Percentiles rank a stretch among this genome's conserved stretches.
Conservation (phyloP, 1,140 invertebrate species). For the Harpegnathos saltator region DNA sequence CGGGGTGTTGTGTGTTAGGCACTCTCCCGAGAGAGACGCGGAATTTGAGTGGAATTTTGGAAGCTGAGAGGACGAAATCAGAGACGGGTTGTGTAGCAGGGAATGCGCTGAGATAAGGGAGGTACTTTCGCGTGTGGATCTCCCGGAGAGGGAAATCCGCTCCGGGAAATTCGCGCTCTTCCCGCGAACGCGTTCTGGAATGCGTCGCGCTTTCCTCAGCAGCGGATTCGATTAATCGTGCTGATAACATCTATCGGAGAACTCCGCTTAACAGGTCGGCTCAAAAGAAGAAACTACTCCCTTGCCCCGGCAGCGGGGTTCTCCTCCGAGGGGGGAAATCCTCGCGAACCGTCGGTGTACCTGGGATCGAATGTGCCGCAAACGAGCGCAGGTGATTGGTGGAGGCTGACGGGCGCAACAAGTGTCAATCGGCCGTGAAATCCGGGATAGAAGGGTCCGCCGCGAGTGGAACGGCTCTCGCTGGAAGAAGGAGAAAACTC, state of each 20-base stretch:
- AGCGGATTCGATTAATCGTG: too few species aligned
- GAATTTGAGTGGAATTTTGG: too few species aligned
- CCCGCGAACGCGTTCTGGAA: too few species aligned
- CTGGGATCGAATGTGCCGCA: not conserved
- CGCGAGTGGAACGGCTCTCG: not conserved
- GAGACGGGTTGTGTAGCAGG: too few species aligned
- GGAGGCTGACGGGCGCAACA: constrained; percentile 68
- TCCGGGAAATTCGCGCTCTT: too few species aligned
- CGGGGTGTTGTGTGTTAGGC: too few species aligned
- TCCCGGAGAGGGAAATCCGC: too few species aligned
- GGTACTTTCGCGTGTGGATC: too few species aligned
- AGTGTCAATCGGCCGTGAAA: constrained; percentile 75
- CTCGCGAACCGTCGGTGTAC: not conserved
- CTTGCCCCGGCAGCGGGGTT: not conserved
- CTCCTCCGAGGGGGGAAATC: not conserved
- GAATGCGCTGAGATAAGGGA: too few species aligned
- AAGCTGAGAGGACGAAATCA: too few species aligned
- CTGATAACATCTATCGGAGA: not conserved
- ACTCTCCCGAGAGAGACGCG: too few species aligned
- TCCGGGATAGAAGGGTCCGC: constrained; percentile 40
- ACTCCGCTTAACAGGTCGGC: not conserved
- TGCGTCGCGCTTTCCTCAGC: too few species aligned
- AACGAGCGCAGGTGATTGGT: constrained; percentile 55
- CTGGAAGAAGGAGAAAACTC: not conserved
- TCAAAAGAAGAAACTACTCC: not conserved